phyloP scores from a whole-genome alignment of 2,797 vertebrate genomes.

The Paratrypauchen microcephalus region DNA sequence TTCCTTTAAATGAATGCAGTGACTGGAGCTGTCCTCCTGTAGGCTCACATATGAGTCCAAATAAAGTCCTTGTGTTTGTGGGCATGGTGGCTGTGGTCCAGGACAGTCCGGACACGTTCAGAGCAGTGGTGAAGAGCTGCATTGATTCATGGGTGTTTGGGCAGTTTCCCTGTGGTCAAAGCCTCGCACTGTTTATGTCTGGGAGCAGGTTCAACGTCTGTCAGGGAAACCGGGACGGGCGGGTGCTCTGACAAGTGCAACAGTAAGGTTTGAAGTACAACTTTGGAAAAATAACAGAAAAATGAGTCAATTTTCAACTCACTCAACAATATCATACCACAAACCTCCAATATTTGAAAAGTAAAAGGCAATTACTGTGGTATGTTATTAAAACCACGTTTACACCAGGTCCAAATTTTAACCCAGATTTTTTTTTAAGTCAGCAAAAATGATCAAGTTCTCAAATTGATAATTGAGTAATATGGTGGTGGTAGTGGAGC shows the following conservation, averaged over 20 bases:
- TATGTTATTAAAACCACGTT: background rate
- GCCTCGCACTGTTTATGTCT: conserved; percentile 38
- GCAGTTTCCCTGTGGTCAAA: conserved; percentile 21
- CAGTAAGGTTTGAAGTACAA: conserved; percentile 3
- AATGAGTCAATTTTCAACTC: background rate
- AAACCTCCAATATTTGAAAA: background rate
- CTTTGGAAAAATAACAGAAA: conserved; percentile 13
- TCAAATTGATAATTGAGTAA: background rate
- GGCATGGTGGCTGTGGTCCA: conserved; percentile 38
- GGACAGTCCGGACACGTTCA: conserved; percentile 26
- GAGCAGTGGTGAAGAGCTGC: conserved; percentile 33
- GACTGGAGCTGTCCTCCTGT: background rate
- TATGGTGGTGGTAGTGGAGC: background rate
- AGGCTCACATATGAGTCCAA: conserved; percentile 6
- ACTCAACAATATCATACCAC: background rate
- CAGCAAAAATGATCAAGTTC: background rate
- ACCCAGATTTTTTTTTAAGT: background rate
- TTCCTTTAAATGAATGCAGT: background rate
- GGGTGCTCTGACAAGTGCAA: conserved; percentile 23
- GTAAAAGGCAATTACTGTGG: background rate
- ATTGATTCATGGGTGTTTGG: conserved; percentile 55
- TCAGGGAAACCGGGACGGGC: conserved; percentile 4
- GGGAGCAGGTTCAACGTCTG: conserved; percentile 28
- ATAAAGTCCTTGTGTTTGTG: conserved; percentile 21
- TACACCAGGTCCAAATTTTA: background rate